These are phyloP conservation scores for Drosophila parthenogenetica DNA, from an alignment of 2,888 invertebrate species.

Conservation along the genomic window DNA sequence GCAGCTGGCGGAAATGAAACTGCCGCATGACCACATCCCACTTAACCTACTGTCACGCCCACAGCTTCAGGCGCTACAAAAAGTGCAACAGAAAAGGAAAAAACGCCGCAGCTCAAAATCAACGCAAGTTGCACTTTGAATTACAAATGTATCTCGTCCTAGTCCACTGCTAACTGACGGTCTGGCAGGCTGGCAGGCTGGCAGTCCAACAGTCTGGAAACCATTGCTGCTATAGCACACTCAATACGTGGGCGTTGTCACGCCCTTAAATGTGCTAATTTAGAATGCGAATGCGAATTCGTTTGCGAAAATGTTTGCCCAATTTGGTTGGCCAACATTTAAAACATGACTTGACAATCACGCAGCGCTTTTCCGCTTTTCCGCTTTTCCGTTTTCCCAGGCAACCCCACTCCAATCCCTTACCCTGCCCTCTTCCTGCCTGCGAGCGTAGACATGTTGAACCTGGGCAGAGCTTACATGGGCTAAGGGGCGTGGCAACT, in stretches of 20 bases:
- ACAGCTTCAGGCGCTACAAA: not conserved
- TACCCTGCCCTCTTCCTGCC: no score
- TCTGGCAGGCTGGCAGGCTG: slow-evolving; percentile 9
- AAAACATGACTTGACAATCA: slow-evolving; percentile 79
- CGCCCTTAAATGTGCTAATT: slow-evolving; percentile 69
- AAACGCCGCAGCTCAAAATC: slow-evolving; percentile 65
- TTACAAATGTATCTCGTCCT: slow-evolving; percentile 64
- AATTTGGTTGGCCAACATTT: slow-evolving; percentile 79
- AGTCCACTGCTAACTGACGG: slow-evolving; percentile 39
- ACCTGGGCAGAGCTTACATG: slow-evolving; percentile 19
- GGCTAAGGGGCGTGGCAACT: slow-evolving; percentile 27
- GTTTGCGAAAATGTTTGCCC: slow-evolving; percentile 76
- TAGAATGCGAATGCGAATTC: slow-evolving; percentile 64
- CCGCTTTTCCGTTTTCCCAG: not conserved
- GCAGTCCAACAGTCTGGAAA: not conserved
- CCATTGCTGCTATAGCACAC: slow-evolving; percentile 4
- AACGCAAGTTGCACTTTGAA: slow-evolving; percentile 73
- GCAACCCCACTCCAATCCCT: no score
- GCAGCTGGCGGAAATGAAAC: slow-evolving; percentile 67
- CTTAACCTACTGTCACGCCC: slow-evolving; percentile 2
- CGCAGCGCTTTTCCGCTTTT: slow-evolving; percentile 51
- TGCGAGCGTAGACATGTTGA: slow-evolving; percentile 6
- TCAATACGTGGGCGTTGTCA: slow-evolving; percentile 16
- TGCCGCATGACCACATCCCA: slow-evolving; percentile 56
- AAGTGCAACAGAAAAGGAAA: slow-evolving; percentile 38